A percentile compares a stretch with the other conserved stretches of the same genome.
Evolutionary conservation across 2,888 invertebrate species (phyloP).

Genomic region (Parnassius glacialis): DNA sequence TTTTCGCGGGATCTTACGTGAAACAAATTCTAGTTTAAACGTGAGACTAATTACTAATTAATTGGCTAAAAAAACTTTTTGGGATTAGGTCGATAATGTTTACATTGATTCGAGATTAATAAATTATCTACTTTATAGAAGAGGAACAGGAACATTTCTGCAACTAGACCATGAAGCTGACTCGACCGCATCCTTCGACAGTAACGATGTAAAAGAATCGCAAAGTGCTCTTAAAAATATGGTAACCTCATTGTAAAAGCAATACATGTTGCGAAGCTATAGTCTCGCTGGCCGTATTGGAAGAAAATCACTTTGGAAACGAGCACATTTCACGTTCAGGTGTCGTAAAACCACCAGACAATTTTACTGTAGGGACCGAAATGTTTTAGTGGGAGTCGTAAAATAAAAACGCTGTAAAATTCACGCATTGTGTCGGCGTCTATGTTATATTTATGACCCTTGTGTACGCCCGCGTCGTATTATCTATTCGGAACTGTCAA

Average conservation of each 20-base stretch:
- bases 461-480: conserved; percentile 38
- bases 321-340: conserved; percentile 55
- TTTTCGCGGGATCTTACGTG: too few species aligned
- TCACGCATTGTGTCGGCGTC: conserved; percentile 62
- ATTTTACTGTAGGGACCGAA: conserved; percentile 68
- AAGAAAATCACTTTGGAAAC: conserved; percentile 63
- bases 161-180: too few species aligned
- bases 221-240: not conserved
- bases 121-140: too few species aligned
- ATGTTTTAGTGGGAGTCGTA: conserved; percentile 70
- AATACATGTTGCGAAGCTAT: conserved; percentile 37
- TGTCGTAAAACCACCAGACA: conserved; percentile 66
- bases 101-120: too few species aligned
- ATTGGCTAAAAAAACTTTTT: too few species aligned
- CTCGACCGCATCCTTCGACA: too few species aligned
- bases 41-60: too few species aligned
- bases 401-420: conserved; percentile 73
- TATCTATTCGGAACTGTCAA: conserved; percentile 28
- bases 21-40: too few species aligned
- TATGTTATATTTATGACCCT: conserved; percentile 56
- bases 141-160: too few species aligned
- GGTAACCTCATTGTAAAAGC: conserved; percentile 33
- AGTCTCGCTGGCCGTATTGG: conserved; percentile 36
- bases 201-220: too few species aligned
- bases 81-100: too few species aligned